Percentiles rank a stretch among this genome's conserved stretches.
These are phyloP conservation scores for Tetragnatha montana DNA, from an alignment of 2,888 invertebrate species.

Conservation along the genomic window DNA sequence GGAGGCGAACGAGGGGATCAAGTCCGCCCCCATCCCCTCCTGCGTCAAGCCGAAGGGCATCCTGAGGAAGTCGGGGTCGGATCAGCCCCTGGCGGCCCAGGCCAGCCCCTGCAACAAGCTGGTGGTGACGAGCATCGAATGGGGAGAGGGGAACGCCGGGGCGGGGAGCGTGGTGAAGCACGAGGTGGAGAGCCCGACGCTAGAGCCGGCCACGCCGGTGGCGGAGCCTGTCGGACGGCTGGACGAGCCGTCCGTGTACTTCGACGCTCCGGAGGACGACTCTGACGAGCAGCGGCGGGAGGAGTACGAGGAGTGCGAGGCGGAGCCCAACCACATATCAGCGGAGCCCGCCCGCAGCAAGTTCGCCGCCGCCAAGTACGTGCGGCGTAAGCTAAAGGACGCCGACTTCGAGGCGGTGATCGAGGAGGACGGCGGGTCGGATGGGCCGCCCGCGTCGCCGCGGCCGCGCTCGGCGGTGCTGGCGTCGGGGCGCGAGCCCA, in stretches of 20 bases:
- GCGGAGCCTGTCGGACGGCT: conserved; percentile 52
- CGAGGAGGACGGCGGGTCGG: conserved; percentile 64
- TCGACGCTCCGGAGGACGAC: conserved; percentile 72
- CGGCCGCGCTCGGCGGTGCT: conserved; percentile 36
- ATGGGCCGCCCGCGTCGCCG: conserved; percentile 50
- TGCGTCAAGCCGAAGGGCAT: conserved; percentile 64
- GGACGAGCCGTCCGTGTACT: conserved; percentile 73
- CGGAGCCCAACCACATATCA: conserved; percentile 58
- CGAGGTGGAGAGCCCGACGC: conserved; percentile 64
- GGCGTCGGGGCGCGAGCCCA: conserved; percentile 64
- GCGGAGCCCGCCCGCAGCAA: conserved; percentile 52
- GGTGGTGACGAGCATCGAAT: conserved; percentile 65
- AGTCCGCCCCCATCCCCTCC: conserved; percentile 60
- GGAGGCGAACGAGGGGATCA: conserved; percentile 58
- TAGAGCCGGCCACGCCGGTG: conserved; percentile 58
- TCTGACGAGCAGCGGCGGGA: conserved; percentile 45
- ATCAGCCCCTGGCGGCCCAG: conserved; percentile 52
- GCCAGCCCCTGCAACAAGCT: conserved; percentile 41
- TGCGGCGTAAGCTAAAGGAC: conserved; percentile 58
- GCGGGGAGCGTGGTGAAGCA: conserved; percentile 58
- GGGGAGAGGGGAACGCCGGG: conserved; percentile 51
- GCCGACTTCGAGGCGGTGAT: conserved; percentile 66
- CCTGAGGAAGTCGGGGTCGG: conserved; percentile 65
- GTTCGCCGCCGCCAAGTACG: conserved; percentile 27
- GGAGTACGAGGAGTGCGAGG: conserved; percentile 66